Percentiles rank a stretch among this genome's conserved stretches.
Conservation (phyloP, 1,140 invertebrate species). For the Drosophila sp. region DNA sequence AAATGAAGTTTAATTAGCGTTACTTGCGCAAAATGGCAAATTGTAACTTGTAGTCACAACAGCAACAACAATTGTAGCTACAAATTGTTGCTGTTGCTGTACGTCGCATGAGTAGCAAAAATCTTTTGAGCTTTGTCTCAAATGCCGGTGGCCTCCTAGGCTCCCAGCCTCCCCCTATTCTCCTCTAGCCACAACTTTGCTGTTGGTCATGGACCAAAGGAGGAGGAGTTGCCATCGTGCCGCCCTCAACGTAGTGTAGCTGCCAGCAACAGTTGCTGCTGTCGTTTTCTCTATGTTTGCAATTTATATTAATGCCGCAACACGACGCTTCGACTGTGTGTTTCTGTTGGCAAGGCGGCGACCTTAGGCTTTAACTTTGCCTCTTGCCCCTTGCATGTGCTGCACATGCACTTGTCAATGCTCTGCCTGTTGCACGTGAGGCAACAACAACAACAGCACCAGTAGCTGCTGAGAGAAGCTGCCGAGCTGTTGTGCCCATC, state of each 20-base stretch:
- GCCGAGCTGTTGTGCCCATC: background rate
- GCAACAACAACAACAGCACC: constrained; percentile 8
- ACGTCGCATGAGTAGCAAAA: constrained; percentile 46
- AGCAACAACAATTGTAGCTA: constrained; percentile 39
- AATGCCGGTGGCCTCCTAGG: constrained; percentile 34
- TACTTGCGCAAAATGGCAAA: constrained; percentile 83
- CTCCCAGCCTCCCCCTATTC: background rate
- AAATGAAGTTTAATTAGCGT: constrained; percentile 82
- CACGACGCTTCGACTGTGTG: constrained; percentile 45
- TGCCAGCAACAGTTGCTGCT: constrained; percentile 28
- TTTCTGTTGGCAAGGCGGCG: constrained; percentile 36
- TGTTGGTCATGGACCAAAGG: constrained; percentile 9
- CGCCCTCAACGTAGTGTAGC: constrained; percentile 27
- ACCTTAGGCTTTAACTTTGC: constrained; percentile 25
- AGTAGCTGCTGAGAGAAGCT: background rate
- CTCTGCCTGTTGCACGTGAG: constrained; percentile 7
- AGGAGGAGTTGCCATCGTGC: constrained; percentile 35
- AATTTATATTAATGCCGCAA: constrained; percentile 52
- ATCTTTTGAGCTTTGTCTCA: constrained; percentile 47
- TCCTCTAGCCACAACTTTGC: background rate
- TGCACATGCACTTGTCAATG: constrained; percentile 39
- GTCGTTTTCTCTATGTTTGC: constrained; percentile 46
- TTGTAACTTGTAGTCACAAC: constrained; percentile 61
- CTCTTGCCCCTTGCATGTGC: constrained; percentile 12
- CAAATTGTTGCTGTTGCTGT: constrained; percentile 45